Evolutionary conservation across 2,113 vertebrate species (phyloP).

Genomic region (Clarias magur): DNA sequence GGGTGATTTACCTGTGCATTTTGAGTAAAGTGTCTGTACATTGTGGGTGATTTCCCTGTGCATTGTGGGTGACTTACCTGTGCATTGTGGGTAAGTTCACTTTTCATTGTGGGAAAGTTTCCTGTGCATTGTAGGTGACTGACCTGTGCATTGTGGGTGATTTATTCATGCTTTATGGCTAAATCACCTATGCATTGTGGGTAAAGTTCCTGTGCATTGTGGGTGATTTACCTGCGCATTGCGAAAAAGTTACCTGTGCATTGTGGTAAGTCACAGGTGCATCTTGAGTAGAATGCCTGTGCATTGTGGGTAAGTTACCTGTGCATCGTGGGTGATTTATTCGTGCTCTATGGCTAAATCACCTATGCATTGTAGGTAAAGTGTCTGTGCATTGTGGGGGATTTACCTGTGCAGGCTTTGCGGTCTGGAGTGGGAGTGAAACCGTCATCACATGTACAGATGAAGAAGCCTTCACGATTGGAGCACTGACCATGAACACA

Average conservation of each 20-base stretch:
- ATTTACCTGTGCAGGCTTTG: constrained; percentile 62
- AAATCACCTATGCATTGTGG: neutral
- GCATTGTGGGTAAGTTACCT: neutral
- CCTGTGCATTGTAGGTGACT: neutral
- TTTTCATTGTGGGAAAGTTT: neutral
- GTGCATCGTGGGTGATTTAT: neutral
- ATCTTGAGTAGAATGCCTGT: neutral
- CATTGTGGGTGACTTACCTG: neutral
- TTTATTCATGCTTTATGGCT: neutral
- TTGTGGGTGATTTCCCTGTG: neutral
- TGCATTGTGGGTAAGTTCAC: neutral
- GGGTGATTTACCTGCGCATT: neutral
- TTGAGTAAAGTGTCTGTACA: neutral
- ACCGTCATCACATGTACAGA: constrained; percentile 71
- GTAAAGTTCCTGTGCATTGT: constrained; percentile 19
- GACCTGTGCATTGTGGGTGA: neutral
- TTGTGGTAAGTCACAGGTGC: neutral
- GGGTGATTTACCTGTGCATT: neutral
- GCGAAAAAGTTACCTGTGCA: neutral
- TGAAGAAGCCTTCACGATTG: constrained; percentile 75
- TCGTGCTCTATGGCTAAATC: neutral
- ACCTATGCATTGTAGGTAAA: neutral
- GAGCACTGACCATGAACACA: constrained; percentile 74
- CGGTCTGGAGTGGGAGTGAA: constrained; percentile 66
- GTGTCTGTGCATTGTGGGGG: constrained; percentile 46